Base-by-base conservation (phyloP, 2,888 invertebrate genomes). In the Scaptomyza caliginosa region DNA sequence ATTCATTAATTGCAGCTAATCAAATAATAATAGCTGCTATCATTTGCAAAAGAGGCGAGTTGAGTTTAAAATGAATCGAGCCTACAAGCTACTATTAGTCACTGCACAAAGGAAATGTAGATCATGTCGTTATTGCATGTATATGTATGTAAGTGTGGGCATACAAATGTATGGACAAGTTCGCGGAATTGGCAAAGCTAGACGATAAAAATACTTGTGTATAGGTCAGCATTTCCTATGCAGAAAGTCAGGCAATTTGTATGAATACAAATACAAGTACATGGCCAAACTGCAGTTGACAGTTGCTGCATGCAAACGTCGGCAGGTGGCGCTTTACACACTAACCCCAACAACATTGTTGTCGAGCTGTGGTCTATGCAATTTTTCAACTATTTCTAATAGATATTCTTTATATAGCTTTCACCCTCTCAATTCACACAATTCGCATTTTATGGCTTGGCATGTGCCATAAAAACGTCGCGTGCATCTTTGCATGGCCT, bases 401-500 rank as follows among this genome's bases (percentile, higher is more conserved):
- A 71, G 67, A 71, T 72, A 72, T 71, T 71, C 72, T 67, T 59
- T 71, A 72, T 69, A 73, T 68, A 28, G 68, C 56, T 42, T 45
- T 58, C 62, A n/a, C 40, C 36, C 43, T 10, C 57, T 19, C 32
- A 34, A 30, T 48, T 42, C 42, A 26, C 34, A 16, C 46, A 28
- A 59, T 54, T 64, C 43, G 40, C 56, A 57, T 74, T 74, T 74
- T 50, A 70, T 74, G 67, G 54, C 71, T 67, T 67, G 67, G 67
- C 74, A 70, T 74, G 63, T 13, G 74, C 74, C 71, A 74, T 75
- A 66, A 75, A 75, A 75, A 55, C 64, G 74, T 74, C 55, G 74
- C 74, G 74, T 74, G 74, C 74, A 74, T 74, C 67, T 73, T 54
- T 56, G 58, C 73, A 60, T 60, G 69, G 45, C 58, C 54, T 32